phyloP scores from a whole-genome alignment of 2,113 vertebrate species.

The Atherinomorus stipes region DNA sequence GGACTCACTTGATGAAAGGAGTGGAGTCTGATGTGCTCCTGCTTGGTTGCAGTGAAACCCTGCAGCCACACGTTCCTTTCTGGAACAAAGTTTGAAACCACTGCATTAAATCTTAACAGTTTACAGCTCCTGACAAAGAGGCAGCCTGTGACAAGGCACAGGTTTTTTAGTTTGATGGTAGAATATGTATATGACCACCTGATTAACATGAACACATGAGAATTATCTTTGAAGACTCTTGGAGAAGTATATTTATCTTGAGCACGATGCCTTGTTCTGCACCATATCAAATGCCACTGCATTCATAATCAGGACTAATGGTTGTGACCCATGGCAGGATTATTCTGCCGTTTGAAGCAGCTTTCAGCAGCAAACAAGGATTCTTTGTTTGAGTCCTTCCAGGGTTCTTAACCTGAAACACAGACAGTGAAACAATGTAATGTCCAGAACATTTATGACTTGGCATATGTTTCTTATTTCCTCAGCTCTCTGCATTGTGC shows the following conservation, averaged over 20 bases:
- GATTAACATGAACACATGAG: not conserved
- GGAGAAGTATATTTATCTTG: constrained; percentile 3
- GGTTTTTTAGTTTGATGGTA: not conserved
- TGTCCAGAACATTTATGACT: constrained; percentile 23
- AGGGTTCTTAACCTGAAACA: constrained; percentile 39
- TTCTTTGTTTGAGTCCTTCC: constrained; percentile 58
- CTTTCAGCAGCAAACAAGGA: constrained; percentile 48
- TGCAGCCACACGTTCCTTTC: too few species aligned
- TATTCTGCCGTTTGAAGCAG: constrained; percentile 68
- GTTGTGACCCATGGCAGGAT: constrained; percentile 61
- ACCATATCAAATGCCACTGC: constrained; percentile 51
- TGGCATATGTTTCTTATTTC: constrained; percentile 60
- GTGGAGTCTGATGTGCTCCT: too few species aligned
- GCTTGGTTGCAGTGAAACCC: too few species aligned
- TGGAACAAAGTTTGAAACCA: too few species aligned
- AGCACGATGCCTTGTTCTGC: constrained; percentile 27
- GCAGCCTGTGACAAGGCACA: too few species aligned
- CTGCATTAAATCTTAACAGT: too few species aligned
- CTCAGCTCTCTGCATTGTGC: constrained; percentile 13
- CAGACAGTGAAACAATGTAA: constrained; percentile 3
- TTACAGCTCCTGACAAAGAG: too few species aligned
- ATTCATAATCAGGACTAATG: constrained; percentile 63
- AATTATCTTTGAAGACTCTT: not conserved
- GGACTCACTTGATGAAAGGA: too few species aligned
- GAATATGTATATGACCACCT: not conserved